Base-by-base conservation (phyloP, 2,888 invertebrate genomes). In the Uloborus plumipes region DNA sequence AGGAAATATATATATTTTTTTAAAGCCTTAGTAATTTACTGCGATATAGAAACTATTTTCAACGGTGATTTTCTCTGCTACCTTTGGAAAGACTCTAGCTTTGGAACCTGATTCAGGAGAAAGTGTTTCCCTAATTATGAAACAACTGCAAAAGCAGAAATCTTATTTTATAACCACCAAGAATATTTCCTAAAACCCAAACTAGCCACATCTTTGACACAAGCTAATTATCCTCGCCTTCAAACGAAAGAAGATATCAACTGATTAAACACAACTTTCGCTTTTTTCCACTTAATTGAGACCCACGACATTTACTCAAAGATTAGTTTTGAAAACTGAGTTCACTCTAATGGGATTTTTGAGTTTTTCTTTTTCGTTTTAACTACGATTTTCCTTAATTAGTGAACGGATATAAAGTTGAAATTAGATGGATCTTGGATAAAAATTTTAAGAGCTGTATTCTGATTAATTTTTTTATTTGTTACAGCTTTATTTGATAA, bases 171-270 rank as follows among this genome's bases (percentile, higher is more conserved):
- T 70, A 70, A 39, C 64, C 18, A 47, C 14, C 20, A 65, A 7
- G 47, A 53, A 67, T 73, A 66, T 79, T 61, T 18, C 22, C 31
- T 53, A 53, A 79, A 79, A 79, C 67, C 49, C 79, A 66, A 72
- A 72, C 78, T 58, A n/a, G 62, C 62, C 61, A 53, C 76, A 76
- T 72, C 66, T 77, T 58, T 70, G 49, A 49, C 78, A 71, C 66
- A 53, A 55, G 79, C 79, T 79, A 79, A 79, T 79, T 79, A 79
- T 72, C 79, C 61, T 79, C 62, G 50, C 65, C 72, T 79, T 70
- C 66, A 66, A 79, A 61, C 66, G 79, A 73, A 79, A 79, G 72
- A 73, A 79, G 79, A 79, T 79, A 72, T 71, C 71, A 61, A 67
- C 72, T 79, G 79, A 79, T 79, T 72, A 79, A 79, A 79, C 65